Base-by-base conservation (phyloP, 2,797 vertebrate species). In the Emys orbicularis region DNA sequence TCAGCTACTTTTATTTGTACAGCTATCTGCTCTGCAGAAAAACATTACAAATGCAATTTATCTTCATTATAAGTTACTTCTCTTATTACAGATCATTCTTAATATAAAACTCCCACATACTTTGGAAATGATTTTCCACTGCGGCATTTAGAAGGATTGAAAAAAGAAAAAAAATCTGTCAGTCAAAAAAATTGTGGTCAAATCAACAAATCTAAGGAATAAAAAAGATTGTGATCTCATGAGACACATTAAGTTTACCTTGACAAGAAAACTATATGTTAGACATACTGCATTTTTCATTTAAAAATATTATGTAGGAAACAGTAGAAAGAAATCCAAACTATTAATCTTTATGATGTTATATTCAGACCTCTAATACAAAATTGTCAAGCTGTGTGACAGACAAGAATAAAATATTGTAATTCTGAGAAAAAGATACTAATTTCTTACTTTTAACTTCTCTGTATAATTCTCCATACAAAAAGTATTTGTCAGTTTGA, bases 1-100 rank as follows among this genome's bases (percentile, higher is more conserved):
- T 15, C 49, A 41, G 56, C 5, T 2, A 49, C 6, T 65, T 9
- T 50, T 81, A n/a, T 21, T n/a, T 19, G 41, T 10, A 31, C 31
- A 81, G 76, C 68, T 19, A 81, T 19, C 47, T 79, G 54, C 74
- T 74, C 54, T 52, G 21, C 0, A 34, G 54, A 2, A 56, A 31
- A 15, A 37, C 27, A 83, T 6, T 31, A 34, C 18, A 59, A 37
- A 47, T 1, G 21, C 0, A 0, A 4, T 80, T 80, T 25, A 11
- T 34, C 34, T 83, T 65, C 29, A n/a, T 16, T 25, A 34, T 13
- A 4, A 52, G 44, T 18, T 47, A 83, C 37, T 19, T 47, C 12
- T 84, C 59, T 47, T n/a, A 6, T 4, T 27, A 77, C 34, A 59
- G 18, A 1, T 2, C 0, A 3, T 5, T 84, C 88, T 81, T 57